These are phyloP conservation scores for Hippasteria phrygiana DNA, from an alignment of 53 echinoderm and acorn worm genomes.

Conservation along the genomic window DNA sequence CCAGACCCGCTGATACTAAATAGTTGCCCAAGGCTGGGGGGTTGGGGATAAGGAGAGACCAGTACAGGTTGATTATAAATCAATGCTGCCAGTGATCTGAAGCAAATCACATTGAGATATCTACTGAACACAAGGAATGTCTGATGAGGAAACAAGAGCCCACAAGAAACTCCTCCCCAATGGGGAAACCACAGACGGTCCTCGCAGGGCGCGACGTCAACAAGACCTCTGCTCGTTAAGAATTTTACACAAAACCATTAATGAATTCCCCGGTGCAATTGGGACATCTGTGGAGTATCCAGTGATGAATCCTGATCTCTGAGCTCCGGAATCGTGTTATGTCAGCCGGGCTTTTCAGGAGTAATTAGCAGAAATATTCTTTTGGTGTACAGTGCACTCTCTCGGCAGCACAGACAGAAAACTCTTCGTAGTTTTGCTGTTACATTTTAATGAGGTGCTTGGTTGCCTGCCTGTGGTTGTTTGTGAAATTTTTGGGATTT, in stretches of 20 bases:
- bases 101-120: neutral
- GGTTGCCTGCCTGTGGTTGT: too few relatives aligned
- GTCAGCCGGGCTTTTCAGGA: neutral
- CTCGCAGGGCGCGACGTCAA: neutral
- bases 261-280: neutral
- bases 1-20: neutral
- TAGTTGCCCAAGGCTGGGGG: neutral
- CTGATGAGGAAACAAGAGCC: neutral
- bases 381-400: neutral
- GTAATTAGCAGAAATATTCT: neutral
- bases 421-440: too few relatives aligned
- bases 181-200: neutral
- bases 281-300: neutral
- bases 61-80: neutral
- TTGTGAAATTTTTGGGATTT: too few relatives aligned
- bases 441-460: too few relatives aligned
- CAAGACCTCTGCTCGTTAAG: neutral
- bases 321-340: neutral
- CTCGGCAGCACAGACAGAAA: neutral
- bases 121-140: neutral
- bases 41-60: neutral
- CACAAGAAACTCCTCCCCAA: neutral
- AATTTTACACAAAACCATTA: neutral
- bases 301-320: neutral
- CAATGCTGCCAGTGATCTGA: neutral